phyloP scores from a whole-genome alignment of 2,113 vertebrate species.

The Romanogobio albipinnatus region DNA sequence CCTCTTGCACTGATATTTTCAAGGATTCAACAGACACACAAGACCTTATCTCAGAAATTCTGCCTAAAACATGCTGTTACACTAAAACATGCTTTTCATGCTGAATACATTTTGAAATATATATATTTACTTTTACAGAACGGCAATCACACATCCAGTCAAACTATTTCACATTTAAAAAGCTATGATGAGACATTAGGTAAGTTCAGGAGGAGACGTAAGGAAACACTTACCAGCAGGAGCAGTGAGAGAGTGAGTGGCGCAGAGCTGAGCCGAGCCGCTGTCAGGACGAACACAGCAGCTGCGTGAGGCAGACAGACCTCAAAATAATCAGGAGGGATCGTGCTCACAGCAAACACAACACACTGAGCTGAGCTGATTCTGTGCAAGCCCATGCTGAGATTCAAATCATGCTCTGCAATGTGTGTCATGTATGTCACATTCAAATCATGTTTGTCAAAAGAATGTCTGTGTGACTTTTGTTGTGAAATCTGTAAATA shows the following conservation, averaged over 20 bases:
- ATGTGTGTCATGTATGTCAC: too few relatives aligned
- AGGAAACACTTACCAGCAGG: constrained; percentile 74
- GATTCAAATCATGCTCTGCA: not conserved
- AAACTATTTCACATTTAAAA: not conserved
- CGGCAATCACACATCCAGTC: not conserved
- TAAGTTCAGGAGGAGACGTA: constrained; percentile 42
- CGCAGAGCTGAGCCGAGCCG: constrained; percentile 63
- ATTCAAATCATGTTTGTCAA: not conserved
- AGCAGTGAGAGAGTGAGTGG: constrained; percentile 61
- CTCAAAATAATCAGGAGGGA: constrained; percentile 78
- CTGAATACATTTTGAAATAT: not conserved
- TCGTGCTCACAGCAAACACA: constrained; percentile 36
- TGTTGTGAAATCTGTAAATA: not conserved
- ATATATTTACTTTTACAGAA: not conserved
- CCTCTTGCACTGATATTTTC: not conserved
- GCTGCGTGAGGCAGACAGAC: constrained; percentile 74
- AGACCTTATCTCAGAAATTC: not conserved
- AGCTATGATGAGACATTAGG: not conserved
- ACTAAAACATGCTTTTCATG: not conserved
- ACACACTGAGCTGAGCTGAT: constrained; percentile 55
- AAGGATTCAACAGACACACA: not conserved
- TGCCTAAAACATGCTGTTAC: not conserved
- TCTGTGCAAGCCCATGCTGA: not conserved
- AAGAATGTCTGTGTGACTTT: not conserved
- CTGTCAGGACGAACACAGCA: constrained; percentile 70